These are phyloP conservation scores for Cecropterus lyciades DNA, from an alignment of 1,140 invertebrate species.

Conservation along the genomic window DNA sequence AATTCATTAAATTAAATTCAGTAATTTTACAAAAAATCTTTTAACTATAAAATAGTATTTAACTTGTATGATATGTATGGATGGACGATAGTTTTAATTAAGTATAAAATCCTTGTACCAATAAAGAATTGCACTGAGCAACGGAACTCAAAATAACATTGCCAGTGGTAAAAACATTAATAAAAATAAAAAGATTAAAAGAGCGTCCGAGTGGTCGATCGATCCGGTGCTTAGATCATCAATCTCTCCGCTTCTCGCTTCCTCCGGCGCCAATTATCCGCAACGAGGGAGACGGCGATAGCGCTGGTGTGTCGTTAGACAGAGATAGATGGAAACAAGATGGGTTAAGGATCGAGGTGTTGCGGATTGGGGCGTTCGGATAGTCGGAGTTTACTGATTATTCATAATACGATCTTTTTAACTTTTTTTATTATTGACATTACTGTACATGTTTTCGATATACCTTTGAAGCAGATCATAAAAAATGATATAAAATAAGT, in stretches of 20 bases:
- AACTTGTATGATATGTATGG: neutral
- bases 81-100: slow-evolving; percentile 3
- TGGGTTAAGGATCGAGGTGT: slow-evolving; percentile 45
- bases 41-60: no score
- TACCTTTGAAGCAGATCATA: no score
- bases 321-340: slow-evolving; percentile 44
- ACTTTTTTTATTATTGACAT: no score
- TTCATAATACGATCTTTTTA: neutral
- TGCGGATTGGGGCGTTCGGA: slow-evolving; percentile 53
- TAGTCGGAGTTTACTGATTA: slow-evolving; percentile 27
- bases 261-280: slow-evolving; percentile 66
- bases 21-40: no score
- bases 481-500: no score
- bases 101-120: neutral
- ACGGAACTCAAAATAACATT: slow-evolving; percentile 34
- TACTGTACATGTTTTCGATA: no score
- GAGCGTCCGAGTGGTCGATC: slow-evolving; percentile 35
- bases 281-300: slow-evolving; percentile 47
- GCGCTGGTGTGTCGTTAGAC: neutral
- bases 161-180: slow-evolving; percentile 24
- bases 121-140: slow-evolving; percentile 27
- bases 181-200: slow-evolving; percentile 25
- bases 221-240: slow-evolving; percentile 65
- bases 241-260: slow-evolving; percentile 60
- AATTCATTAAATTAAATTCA: no score